Base-by-base conservation (phyloP, 2,113 vertebrate genomes). In the Callithrix jacchus region DNA sequence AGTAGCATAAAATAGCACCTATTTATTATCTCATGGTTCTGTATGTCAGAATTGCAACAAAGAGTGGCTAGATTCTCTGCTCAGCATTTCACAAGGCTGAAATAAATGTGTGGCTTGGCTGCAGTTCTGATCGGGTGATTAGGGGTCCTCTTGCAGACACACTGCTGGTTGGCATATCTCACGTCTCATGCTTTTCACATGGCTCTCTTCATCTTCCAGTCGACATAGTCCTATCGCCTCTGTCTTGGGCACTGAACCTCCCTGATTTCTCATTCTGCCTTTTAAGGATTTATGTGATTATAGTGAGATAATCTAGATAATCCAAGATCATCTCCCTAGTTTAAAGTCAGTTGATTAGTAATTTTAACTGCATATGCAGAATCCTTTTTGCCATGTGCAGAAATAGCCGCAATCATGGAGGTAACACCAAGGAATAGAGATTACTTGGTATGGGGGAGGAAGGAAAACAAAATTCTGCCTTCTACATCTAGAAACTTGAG, bases 211-310 rank as follows among this genome's bases (percentile, higher is more conserved):
- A 58, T 92, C 37, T 84, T 87, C 10, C 56, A 81, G 17, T 32
- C 27, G 66, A 3, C 23, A 64, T 8, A 30, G 3, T 56, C 37
- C 0, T 80, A 0, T 4, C 17, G 9, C 71, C 20, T n/a, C 2
- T 80, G 95, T 81, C 32, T 52, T 6, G 16, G 47, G 6, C 6
- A 64, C 84, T n/a, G 37, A 45, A 56, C 79, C 35, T 89, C 23
- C 82, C 52, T 89, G 58, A 68, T 23, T 49, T 73, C 12, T 2
- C 73, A 2, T 71, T 23, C 2, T 89, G 3, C 13, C 11, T 64
- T 58, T 74, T 71, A 82, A 61, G n/a, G 14, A 4, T 11, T 68
- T 90, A 49, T 47, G 21, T 79, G 23, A 73, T 82, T 87, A 12
- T 3, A 40, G 3, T 74, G 21, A 5, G 3, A 1, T 68, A 35